Base-by-base conservation (phyloP, 2,888 invertebrate species). In the Periphyllus acericola region DNA sequence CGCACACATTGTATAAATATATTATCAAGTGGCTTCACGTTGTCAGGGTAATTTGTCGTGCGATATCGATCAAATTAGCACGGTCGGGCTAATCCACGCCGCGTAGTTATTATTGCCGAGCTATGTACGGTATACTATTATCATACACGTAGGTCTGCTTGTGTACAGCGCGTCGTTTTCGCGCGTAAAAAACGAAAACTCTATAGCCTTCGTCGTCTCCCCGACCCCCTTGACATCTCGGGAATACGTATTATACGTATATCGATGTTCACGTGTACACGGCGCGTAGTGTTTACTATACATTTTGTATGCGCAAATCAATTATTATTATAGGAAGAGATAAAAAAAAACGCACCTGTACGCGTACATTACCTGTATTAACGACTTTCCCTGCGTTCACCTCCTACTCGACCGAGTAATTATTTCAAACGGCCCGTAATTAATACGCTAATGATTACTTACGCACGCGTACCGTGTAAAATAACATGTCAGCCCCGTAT, bases 51-150 rank as follows among this genome's bases (percentile, higher is more conserved):
- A 29, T 55, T 55, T 34, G 21, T 29, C 32, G 52, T 21, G 60
- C 60, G 55, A 79, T 55, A 79, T 79, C n/a, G 79, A 79, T 79
- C 79, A 55, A 79, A 79, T 79, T 79, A 79, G 11, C 55, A 79
- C 32, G 19, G 55, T 52, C 40, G 46, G n/a, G n/a, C n/a, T 79
- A 55, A 79, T 79, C 34, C 79, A 55, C 29, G 68, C 21, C 60
- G 60, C 25, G 34, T 79, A 79, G 60, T 79, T 55, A 52, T 55
- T 78, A 60, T 55, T 29, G 29, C 78, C 17, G 46, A 9, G 25
- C n/a, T 5, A 14, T 17, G 17, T 11, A 17, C n/a, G 2, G 11
- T 2, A 11, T 76, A 46, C 3, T 36, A 36, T 36, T 36, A 36
- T 36, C 36, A 36, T 11, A n/a, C 29, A 25, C 29, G 29, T 29